Evolutionary conservation across 53 echinoderm and acorn worm species (phyloP), one percentile per base, ranked within the genome.

Genomic region (Luidia sarsii): DNA sequence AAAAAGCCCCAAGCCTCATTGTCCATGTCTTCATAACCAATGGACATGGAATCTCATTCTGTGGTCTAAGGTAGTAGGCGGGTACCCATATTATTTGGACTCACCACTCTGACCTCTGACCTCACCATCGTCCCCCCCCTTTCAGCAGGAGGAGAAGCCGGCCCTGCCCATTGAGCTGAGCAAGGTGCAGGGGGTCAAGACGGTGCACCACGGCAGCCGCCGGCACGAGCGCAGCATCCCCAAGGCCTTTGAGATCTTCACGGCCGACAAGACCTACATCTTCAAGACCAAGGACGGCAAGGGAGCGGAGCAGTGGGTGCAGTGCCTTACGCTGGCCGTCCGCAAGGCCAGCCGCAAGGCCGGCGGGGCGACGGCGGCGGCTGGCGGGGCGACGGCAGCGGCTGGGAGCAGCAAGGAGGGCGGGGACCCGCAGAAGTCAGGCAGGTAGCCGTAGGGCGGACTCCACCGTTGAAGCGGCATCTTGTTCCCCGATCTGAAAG

Each of bases 291-390:
- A 90, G 64, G 96, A 95, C 48, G 93, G 96, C 2, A 79, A 82
- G 54, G 91, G 91, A n/a, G 96, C 96, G 11, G 96, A 95, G 59
- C 96, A 95, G 45, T 95, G 96, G 96, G 96, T 95, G 1, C 96
- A 95, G 75, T 95, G 96, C 59, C 83, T 95, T 27, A 95, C 96
- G 24, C 59, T 95, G 72, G 96, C 96, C 39, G 88, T 95, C 82
- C 84, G 88, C 1, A 90, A 95, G 68, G 89, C 83, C 7, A 83
- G 70, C 41, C 72, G 55, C 3, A 72, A 72, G 39, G 55, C 54
- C 6, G 22, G 72, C 35, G 37, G 35, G 9, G 34, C 32, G 1
- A 56, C 54, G 0, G 71, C 20, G 14, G 71, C 34, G 34, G 71
- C 32, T 7, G 27, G 56, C 10, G 72, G 35, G 1, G 11, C 56